Evolutionary conservation across 2,888 invertebrate species (phyloP).

Genomic region (Drosophila kokeensis): DNA sequence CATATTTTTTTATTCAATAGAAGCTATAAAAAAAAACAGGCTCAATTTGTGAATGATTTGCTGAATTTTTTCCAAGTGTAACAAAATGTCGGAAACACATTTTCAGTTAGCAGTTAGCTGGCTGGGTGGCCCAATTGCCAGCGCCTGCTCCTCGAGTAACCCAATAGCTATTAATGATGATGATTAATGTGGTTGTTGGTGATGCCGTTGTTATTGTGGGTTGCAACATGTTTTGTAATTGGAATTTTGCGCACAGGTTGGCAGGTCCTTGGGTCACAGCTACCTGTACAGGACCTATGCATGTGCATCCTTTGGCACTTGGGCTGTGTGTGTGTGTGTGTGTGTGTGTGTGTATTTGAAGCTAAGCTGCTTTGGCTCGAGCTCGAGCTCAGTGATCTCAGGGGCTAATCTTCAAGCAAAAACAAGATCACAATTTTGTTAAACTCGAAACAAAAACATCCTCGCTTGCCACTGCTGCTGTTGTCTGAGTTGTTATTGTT

Average conservation of each 20-base stretch:
- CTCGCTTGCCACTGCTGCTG: slow-evolving; percentile 15
- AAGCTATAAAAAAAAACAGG: no score
- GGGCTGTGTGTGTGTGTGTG: background rate
- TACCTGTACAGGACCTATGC: slow-evolving; percentile 54
- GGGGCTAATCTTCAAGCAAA: slow-evolving; percentile 75
- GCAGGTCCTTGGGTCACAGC: slow-evolving; percentile 22
- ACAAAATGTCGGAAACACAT: slow-evolving; percentile 36
- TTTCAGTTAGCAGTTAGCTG: slow-evolving; percentile 9
- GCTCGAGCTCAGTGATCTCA: slow-evolving; percentile 57
- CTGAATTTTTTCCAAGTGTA: background rate
- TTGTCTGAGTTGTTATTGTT: slow-evolving; percentile 10
- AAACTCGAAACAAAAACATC: slow-evolving; percentile 57
- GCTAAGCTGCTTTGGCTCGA: slow-evolving; percentile 83
- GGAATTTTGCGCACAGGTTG: slow-evolving; percentile 50
- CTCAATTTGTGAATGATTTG: background rate
- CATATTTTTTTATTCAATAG: no score
- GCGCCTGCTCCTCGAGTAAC: slow-evolving; percentile 45
- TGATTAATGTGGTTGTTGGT: slow-evolving; percentile 69
- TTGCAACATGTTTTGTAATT: slow-evolving; percentile 77
- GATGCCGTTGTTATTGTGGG: slow-evolving; percentile 49
- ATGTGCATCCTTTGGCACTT: slow-evolving; percentile 28
- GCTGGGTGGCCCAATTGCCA: slow-evolving; percentile 62
- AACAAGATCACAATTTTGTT: slow-evolving; percentile 81
- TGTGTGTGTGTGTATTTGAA: slow-evolving; percentile 19
- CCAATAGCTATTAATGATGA: slow-evolving; percentile 73